phyloP scores from a whole-genome alignment of 2,113 vertebrate genomes.

The Burhinus bistriatus region DNA sequence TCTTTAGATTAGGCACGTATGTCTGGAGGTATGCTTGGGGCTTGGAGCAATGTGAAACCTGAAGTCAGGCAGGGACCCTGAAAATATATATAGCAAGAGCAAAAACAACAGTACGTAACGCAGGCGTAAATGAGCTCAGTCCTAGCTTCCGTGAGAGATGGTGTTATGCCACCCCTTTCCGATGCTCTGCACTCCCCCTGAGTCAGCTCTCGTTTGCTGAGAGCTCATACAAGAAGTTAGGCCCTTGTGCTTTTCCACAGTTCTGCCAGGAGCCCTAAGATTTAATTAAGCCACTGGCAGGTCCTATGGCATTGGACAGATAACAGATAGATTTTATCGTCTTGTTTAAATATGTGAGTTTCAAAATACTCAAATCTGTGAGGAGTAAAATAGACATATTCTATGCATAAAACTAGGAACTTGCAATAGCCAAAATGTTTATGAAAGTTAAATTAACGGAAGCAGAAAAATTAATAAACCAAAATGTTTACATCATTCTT shows the following conservation, averaged over 20 bases:
- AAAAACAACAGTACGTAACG: not conserved
- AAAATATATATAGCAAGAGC: not conserved
- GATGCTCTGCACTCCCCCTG: not conserved
- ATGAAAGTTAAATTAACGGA: not conserved
- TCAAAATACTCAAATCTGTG: not conserved
- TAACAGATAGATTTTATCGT: not conserved
- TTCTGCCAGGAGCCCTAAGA: not conserved
- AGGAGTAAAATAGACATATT: not conserved
- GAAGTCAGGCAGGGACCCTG: not conserved
- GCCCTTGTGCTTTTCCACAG: accelerated
- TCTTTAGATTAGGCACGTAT: not conserved
- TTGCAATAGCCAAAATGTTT: not conserved
- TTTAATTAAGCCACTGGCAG: not conserved
- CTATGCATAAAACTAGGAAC: not conserved
- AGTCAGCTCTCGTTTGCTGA: not conserved
- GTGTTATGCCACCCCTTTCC: not conserved
- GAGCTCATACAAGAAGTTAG: not conserved
- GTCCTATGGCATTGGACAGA: not conserved
- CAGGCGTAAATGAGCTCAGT: not conserved
- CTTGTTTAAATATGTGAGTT: not conserved
- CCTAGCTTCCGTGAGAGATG: not conserved
- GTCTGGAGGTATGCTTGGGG: not conserved
- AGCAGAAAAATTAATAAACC: not conserved
- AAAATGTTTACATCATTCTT: not conserved
- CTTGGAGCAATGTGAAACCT: not conserved